Evolutionary conservation across 2,888 invertebrate species (phyloP), one percentile per base, ranked within the genome.

Genomic region (Colostygia pectinataria): DNA sequence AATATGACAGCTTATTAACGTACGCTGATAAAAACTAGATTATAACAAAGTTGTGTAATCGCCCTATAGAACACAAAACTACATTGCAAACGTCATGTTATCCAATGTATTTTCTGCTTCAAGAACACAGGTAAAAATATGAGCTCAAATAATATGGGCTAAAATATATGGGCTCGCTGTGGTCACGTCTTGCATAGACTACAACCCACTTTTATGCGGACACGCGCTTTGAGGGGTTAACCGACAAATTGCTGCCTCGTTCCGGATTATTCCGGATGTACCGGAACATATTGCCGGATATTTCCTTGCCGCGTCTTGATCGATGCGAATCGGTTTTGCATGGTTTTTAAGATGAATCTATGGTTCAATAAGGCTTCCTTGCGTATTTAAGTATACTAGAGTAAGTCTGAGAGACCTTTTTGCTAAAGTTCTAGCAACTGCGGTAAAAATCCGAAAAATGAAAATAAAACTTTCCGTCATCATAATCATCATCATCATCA

Each of bases 191-290:
- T 48, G 39, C 48, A 44, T 50, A 18, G 18, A 58, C 38, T 45
- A 60, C 56, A 51, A 49, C 48, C 48, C 64, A 59, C 67, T 66
- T 60, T 49, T 61, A 58, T 63, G 62, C 60, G 55, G 55, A 66
- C 64, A 66, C 62, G 61, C 43, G 51, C 57, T 55, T 43, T 57
- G 53, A 53, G 55, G 55, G 59, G 55, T 61, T 51, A 48, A 43
- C 58, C 61, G 68, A 72, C 66, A 76, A 74, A 77, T 77, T 72
- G 72, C 68, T 59, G 44, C 61, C 56, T 49, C 59, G 46, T 52
- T 63, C 59, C 55, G 67, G 73, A 74, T 76, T 74, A 77, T 68
- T 65, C 66, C 63, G 70, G 68, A 72, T 71, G 67, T 63, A 55
- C 66, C 42, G 48, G 59, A 69, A 75, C 71, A 71, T 75, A 77